A percentile compares a stretch with the other conserved stretches of the same genome.
These are phyloP conservation scores for Corythaixoides concolor DNA, from an alignment of 2,113 vertebrate genomes.

Conservation along the genomic window DNA sequence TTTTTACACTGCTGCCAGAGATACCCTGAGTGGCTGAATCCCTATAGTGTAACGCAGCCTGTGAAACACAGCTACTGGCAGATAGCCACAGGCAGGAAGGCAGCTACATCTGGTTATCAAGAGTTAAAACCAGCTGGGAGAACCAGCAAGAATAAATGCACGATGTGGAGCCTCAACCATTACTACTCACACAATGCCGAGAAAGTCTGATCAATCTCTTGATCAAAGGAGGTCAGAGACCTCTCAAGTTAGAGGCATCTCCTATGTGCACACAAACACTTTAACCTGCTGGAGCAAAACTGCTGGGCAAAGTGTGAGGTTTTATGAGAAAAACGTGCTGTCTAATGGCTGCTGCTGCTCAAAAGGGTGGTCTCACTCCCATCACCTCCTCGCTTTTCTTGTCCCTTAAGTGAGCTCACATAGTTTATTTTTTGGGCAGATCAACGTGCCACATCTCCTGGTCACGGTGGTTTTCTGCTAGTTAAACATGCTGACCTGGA, in stretches of 20 bases:
- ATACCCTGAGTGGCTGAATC: neutral
- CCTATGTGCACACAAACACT: neutral
- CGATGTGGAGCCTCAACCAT: neutral
- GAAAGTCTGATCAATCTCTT: neutral
- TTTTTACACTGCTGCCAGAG: conserved; percentile 36
- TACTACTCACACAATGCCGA: neutral
- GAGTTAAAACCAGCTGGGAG: neutral
- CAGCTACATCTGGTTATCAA: neutral
- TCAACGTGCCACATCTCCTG: accelerated
- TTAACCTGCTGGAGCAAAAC: neutral
- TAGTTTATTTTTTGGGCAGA: neutral
- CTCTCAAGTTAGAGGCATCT: neutral
- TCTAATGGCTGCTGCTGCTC: neutral
- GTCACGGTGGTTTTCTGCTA: neutral
- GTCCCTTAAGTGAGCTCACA: neutral
- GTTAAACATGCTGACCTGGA: neutral
- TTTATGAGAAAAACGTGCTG: neutral
- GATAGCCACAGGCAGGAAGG: neutral
- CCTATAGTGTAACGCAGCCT: neutral
- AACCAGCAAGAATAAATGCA: neutral
- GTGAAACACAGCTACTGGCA: neutral
- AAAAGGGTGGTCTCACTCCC: neutral
- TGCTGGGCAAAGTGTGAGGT: neutral
- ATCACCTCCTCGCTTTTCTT: neutral
- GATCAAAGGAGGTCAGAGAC: neutral